These are phyloP conservation scores for Meandrina meandrites DNA, from an alignment of 92 coral and sea anemone species.

Conservation along the genomic window DNA sequence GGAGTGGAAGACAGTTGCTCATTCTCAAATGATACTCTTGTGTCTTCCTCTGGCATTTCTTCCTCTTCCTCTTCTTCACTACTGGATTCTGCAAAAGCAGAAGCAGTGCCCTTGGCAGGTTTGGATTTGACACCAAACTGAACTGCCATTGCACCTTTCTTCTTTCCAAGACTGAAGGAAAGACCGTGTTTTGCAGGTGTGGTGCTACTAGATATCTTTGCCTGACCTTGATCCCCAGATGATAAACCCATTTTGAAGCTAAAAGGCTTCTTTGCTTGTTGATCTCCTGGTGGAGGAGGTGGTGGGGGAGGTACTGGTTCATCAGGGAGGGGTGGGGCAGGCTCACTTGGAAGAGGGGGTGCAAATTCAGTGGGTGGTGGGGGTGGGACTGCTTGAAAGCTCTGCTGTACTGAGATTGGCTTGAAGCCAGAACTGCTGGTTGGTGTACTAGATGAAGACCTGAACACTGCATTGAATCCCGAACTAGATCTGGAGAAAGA, in stretches of 20 bases:
- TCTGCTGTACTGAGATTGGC: slow-evolving; percentile 53
- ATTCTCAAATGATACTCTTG: slow-evolving; percentile 43
- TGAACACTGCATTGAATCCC: slow-evolving; percentile 41
- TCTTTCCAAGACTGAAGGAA: slow-evolving; percentile 77
- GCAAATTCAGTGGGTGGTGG: slow-evolving; percentile 42
- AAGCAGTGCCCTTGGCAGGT: slow-evolving; percentile 54
- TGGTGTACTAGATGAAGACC: slow-evolving; percentile 38
- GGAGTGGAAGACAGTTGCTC: slow-evolving; percentile 74
- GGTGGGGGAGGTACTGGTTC: slow-evolving; percentile 83
- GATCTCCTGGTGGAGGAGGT: slow-evolving; percentile 55
- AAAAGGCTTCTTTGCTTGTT: slow-evolving; percentile 63
- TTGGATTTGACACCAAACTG: slow-evolving; percentile 75
- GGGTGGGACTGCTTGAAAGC: slow-evolving; percentile 79
- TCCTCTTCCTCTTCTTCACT: slow-evolving; percentile 85
- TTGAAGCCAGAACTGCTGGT: slow-evolving; percentile 65
- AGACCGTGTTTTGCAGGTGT: slow-evolving; percentile 50
- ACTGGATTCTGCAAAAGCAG: slow-evolving; percentile 91
- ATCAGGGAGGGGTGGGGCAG: slow-evolving; percentile 80
- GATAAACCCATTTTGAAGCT: slow-evolving; percentile 68
- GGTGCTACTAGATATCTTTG: slow-evolving; percentile 28
- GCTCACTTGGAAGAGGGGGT: slow-evolving; percentile 78
- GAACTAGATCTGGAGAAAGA: slow-evolving; percentile 3
- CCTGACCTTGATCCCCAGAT: slow-evolving; percentile 1
- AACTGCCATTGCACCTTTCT: slow-evolving; percentile 42
- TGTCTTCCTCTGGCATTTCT: slow-evolving; percentile 23